Evolutionary conservation across 2,113 vertebrate species (phyloP), one percentile per base, ranked within the genome.

Genomic region (Nanorana parkeri): DNA sequence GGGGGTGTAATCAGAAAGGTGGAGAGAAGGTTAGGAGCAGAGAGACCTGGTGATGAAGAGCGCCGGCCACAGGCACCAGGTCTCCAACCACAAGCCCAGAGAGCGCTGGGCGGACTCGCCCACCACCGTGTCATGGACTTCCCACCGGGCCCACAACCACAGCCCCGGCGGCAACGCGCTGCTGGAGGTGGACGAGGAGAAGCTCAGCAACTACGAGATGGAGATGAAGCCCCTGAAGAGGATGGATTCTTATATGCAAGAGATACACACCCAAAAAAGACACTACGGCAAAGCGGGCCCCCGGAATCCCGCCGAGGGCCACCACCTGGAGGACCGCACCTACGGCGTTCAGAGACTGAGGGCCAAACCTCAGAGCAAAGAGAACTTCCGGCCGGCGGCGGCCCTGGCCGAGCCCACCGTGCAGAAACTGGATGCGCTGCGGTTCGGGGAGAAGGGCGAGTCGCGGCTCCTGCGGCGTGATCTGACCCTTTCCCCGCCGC

Each of bases 371-470:
- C 95, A 96, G 55, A 95, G 88, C 84, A 95, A 94, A 89, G 94
- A 95, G 91, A 93, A 92, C 89, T 88, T 90, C 87, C 85, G 94
- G 88, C 94, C 94, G 0, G 91, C 92, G 0, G 91, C 92, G 76
- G 88, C 91, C 77, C 91, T 95, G 81, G 88, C 92, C 0, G 93
- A 96, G 93, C 96, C 97, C 86, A 95, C 95, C 0, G 97, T 99
- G 86, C 97, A 99, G 93, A 96, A 97, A 94, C 95, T 99, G 93
- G 96, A 96, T 90, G 97, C 93, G 89, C 93, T 98, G 94, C 94
- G 96, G 94, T 94, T 96, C 73, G 96, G 95, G 87, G 94, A 95
- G 75, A 94, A 96, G 89, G 91, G 95, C 2, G 97, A 97, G 89
- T 94, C 95, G 79, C 96, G 96, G 93, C 95, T 97, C 54, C 92